Conservation (phyloP, 1,140 invertebrate genomes). For the Tetramorium alpestre region DNA sequence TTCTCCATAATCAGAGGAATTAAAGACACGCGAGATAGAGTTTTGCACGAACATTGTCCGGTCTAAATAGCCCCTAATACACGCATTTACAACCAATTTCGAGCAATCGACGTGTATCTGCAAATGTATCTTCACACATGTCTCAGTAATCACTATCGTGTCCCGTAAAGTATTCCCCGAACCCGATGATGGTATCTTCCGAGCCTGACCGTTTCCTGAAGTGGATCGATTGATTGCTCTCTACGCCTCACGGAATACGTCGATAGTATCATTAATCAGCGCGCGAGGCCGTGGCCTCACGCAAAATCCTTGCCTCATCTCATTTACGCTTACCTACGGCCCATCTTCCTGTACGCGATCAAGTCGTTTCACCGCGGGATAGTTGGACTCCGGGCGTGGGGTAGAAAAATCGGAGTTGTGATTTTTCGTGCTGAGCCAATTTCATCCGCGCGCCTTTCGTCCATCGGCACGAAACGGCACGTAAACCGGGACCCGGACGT, state of each 20-base stretch:
- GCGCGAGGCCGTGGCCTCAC: conserved; percentile 25
- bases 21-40: not conserved
- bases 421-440: conserved; percentile 37
- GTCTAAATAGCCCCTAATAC: not conserved
- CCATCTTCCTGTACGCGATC: conserved; percentile 6
- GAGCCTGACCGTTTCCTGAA: conserved; percentile 48
- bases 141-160: conserved; percentile 30
- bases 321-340: not conserved
- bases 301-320: conserved; percentile 52
- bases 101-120: not conserved
- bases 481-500: conserved; percentile 57
- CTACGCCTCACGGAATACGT: conserved; percentile 45
- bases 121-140: not conserved
- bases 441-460: not conserved
- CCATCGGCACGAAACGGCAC: conserved; percentile 20
- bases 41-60: not conserved
- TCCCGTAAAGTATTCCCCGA: conserved; percentile 56
- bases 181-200: conserved; percentile 47
- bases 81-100: conserved; percentile 26
- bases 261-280: conserved; percentile 62
- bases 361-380: not conserved
- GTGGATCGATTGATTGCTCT: conserved; percentile 64
- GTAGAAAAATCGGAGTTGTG: conserved; percentile 34
- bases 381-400: not conserved
- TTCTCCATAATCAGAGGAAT: not conserved